Evolutionary conservation across 2,888 invertebrate species (phyloP).

Genomic region (Idaea straminata): DNA sequence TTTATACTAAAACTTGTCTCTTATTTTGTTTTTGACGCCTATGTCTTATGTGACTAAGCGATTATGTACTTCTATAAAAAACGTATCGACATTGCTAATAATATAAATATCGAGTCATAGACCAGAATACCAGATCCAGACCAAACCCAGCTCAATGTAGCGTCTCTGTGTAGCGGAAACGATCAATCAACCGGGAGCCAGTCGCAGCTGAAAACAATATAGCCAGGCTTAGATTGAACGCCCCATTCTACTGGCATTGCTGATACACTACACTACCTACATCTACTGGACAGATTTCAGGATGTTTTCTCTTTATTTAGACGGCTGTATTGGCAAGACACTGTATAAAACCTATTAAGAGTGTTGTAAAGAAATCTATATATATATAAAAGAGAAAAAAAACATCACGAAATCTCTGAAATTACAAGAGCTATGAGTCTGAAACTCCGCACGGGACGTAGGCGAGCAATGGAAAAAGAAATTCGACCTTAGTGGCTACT

Average conservation of each 20-base stretch:
- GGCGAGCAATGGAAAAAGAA: too few species aligned
- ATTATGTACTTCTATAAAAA: too few species aligned
- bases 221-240: constrained; percentile 32
- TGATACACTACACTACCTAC: constrained; percentile 1
- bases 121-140: background rate
- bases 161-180: constrained; percentile 32
- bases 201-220: constrained; percentile 50
- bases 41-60: too few species aligned
- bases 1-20: too few species aligned
- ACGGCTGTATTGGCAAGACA: background rate
- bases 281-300: background rate
- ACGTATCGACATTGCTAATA: background rate
- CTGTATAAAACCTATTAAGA: background rate
- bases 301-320: background rate
- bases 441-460: too few species aligned
- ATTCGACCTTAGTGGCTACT: too few species aligned
- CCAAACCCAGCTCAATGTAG: constrained; percentile 18
- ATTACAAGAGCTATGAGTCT: too few species aligned
- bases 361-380: too few species aligned
- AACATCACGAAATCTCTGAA: too few species aligned
- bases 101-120: background rate
- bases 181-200: constrained; percentile 45
- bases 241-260: constrained; percentile 12
- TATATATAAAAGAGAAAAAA: too few species aligned
- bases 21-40: too few species aligned